Conservation (phyloP, 2,113 vertebrate genomes). For the Triplophysa rosa region DNA sequence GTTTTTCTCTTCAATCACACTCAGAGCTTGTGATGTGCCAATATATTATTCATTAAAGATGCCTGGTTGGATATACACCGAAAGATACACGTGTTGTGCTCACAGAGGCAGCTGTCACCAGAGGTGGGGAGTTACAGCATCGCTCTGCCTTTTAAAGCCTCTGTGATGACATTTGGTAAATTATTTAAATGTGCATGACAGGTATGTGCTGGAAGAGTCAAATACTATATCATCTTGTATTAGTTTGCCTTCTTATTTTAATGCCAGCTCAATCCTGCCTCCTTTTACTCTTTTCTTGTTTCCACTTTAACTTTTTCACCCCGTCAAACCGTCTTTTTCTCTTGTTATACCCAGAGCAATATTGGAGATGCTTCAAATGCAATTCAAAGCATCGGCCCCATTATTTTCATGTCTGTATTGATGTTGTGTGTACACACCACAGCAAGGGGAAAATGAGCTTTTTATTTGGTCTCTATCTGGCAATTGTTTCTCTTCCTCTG, state of each 20-base stretch:
- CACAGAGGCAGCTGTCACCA: conserved; percentile 49
- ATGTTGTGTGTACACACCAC: conserved; percentile 12
- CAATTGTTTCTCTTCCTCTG: conserved; percentile 23
- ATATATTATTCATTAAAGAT: conserved; percentile 61
- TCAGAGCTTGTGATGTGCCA: conserved; percentile 45
- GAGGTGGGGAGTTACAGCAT: conserved; percentile 20
- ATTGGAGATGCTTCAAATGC: conserved; percentile 38
- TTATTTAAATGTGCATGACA: conserved; percentile 57
- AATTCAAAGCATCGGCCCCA: conserved; percentile 19
- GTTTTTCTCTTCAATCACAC: conserved; percentile 8
- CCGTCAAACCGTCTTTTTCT: conserved; percentile 8
- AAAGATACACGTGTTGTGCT: conserved; percentile 37
- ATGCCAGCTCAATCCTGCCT: conserved; percentile 30
- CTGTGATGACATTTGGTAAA: conserved; percentile 53
- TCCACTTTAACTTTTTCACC: conserved; percentile 18
- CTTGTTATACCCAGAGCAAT: conserved; percentile 38
- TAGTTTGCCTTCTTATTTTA: conserved; percentile 37
- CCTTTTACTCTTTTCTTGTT: conserved; percentile 41
- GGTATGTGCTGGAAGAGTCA: conserved; percentile 53
- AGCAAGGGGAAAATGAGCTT: conserved; percentile 18
- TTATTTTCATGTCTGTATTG: conserved; percentile 41
- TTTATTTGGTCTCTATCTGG: conserved; percentile 37
- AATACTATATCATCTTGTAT: conserved; percentile 37
- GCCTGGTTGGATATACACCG: conserved; percentile 36
- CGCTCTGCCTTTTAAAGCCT: conserved; percentile 46